Evolutionary conservation across 1,140 invertebrate genomes (phyloP).

Genomic region (Apis dorsata): DNA sequence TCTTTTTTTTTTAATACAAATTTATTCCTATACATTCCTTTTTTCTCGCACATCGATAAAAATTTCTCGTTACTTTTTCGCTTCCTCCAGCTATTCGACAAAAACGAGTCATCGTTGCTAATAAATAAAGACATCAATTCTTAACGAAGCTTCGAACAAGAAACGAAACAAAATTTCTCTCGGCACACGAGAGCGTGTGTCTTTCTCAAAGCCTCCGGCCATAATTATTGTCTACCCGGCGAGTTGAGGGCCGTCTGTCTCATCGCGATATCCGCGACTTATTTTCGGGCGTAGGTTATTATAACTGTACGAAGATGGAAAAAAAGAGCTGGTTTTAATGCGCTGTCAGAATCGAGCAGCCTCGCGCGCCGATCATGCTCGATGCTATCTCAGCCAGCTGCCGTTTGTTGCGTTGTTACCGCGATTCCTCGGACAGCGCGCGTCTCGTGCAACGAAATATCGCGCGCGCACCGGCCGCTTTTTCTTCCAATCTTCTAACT

Average conservation of each 20-base stretch:
- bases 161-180: not conserved
- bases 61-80: too few species aligned
- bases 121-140: too few species aligned
- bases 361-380: constrained; percentile 12
- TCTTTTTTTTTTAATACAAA: too few species aligned
- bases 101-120: too few species aligned
- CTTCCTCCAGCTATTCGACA: too few species aligned
- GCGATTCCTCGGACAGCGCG: constrained; percentile 28
- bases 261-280: constrained; percentile 33
- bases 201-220: not conserved
- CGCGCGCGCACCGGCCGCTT: constrained; percentile 25
- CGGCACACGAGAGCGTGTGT: not conserved
- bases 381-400: constrained; percentile 62
- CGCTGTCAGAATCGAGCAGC: constrained; percentile 49
- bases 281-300: constrained; percentile 44
- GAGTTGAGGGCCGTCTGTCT: not conserved
- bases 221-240: constrained; percentile 33
- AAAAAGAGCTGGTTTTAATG: constrained; percentile 56
- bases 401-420: constrained; percentile 52
- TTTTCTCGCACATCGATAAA: too few species aligned
- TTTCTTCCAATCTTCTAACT: constrained; percentile 58
- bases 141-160: too few species aligned
- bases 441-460: constrained; percentile 3
- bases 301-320: constrained; percentile 38
- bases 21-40: too few species aligned